Evolutionary conservation across 1,140 invertebrate genomes (phyloP).

Genomic region (Stenopsyche tienmushanensis): DNA sequence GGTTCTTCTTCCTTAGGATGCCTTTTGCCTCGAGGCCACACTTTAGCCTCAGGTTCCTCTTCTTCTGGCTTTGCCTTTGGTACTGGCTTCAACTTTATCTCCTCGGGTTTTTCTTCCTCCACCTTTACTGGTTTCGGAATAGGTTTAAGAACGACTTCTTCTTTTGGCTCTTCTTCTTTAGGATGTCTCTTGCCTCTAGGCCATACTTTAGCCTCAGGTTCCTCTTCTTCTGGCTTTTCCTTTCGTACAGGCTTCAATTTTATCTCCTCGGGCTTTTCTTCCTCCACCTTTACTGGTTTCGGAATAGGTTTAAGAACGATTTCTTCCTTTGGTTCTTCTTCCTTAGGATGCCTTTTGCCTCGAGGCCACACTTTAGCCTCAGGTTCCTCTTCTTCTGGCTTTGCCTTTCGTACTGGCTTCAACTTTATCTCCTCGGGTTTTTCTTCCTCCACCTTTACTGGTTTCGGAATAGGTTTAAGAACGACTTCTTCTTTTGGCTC

Average conservation of each 20-base stretch:
- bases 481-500: slow-evolving; percentile 51
- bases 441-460: slow-evolving; percentile 44
- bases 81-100: slow-evolving; percentile 48
- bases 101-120: slow-evolving; percentile 44
- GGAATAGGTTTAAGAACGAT: slow-evolving; percentile 48
- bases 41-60: slow-evolving; percentile 46
- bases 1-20: slow-evolving; percentile 47
- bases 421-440: slow-evolving; percentile 48
- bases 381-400: slow-evolving; percentile 46
- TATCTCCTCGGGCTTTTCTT: slow-evolving; percentile 42
- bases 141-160: slow-evolving; percentile 42
- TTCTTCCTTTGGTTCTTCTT: slow-evolving; percentile 46
- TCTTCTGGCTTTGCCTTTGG: slow-evolving; percentile 42
- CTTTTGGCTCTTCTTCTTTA: slow-evolving; percentile 47
- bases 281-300: slow-evolving; percentile 43
- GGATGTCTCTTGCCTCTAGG: slow-evolving; percentile 50
- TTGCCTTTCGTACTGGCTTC: slow-evolving; percentile 47
- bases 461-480: slow-evolving; percentile 55
- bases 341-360: slow-evolving; percentile 46
- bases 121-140: slow-evolving; percentile 43
- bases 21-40: slow-evolving; percentile 53
- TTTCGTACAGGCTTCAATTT: slow-evolving; percentile 22
- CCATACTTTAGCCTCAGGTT: slow-evolving; percentile 49
- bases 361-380: slow-evolving; percentile 48
- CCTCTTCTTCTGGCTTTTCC: slow-evolving; percentile 40